Conservation (phyloP, 2,113 vertebrate species). For the Corythoichthys haematopterus region DNA sequence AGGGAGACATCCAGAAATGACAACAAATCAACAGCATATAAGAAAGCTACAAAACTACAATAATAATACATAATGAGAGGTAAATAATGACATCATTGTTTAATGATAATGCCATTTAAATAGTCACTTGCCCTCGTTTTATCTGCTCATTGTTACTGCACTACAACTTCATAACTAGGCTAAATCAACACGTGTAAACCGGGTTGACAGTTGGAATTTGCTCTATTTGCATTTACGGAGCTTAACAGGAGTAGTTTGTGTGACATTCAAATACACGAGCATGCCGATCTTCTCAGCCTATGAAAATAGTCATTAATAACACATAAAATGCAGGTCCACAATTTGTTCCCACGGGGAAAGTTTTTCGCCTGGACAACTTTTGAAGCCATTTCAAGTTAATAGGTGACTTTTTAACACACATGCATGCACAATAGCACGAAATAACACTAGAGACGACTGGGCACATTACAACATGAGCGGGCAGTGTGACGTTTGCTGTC, state of each 20-base stretch:
- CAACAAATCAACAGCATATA: no score
- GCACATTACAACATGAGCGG: constrained; percentile 14
- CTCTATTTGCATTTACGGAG: background rate
- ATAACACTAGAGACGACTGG: background rate
- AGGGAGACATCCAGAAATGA: no score
- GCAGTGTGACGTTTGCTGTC: constrained; percentile 27
- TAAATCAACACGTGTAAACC: constrained; percentile 8
- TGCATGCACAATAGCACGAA: background rate
- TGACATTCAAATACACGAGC: constrained; percentile 15
- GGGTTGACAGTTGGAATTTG: background rate
- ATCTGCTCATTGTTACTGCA: constrained; percentile 11
- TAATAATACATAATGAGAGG: no score
- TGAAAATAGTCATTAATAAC: background rate
- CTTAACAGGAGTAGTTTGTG: background rate
- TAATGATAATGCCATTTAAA: no score
- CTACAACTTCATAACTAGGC: constrained; percentile 1
- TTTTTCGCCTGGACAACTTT: background rate
- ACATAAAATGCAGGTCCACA: background rate
- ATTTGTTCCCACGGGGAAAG: background rate
- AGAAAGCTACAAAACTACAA: no score
- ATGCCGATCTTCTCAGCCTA: constrained; percentile 4
- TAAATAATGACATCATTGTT: no score
- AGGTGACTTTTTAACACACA: background rate
- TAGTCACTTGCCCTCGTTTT: no score
- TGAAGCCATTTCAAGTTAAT: background rate